These are phyloP conservation scores for Anisognathus igniventris DNA, from an alignment of 2,797 vertebrate species.

Conservation along the genomic window DNA sequence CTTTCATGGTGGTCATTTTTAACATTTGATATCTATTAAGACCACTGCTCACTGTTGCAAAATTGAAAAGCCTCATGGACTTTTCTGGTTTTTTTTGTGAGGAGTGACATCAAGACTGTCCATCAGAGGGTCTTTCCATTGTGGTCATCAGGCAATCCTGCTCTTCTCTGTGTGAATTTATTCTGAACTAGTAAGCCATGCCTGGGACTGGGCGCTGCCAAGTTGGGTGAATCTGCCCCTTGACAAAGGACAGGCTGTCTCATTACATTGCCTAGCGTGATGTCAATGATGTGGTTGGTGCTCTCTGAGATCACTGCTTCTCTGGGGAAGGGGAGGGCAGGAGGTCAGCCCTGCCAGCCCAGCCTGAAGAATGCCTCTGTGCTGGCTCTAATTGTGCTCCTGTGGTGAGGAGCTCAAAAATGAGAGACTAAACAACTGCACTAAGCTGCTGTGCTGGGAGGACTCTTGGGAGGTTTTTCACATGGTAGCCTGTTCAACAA, in stretches of 20 bases:
- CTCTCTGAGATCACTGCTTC: neutral
- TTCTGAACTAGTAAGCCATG: neutral
- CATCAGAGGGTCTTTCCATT: neutral
- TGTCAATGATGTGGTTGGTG: fast-evolving
- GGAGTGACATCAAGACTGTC: neutral
- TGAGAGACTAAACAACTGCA: neutral
- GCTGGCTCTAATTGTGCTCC: neutral
- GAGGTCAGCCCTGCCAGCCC: neutral
- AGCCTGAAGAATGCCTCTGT: neutral
- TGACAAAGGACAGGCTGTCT: neutral
- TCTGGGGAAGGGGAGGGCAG: neutral
- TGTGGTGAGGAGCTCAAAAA: neutral
- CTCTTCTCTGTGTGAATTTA: neutral
- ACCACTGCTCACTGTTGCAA: neutral
- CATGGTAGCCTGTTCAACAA: neutral
- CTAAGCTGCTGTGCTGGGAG: neutral
- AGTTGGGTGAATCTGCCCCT: neutral
- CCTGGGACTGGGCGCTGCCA: neutral
- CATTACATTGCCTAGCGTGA: neutral
- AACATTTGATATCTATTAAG: neutral
- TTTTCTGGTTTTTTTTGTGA: neutral
- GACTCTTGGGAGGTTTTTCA: neutral
- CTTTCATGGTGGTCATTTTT: neutral
- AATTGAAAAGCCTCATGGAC: neutral
- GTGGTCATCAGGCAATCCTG: neutral